Base-by-base conservation (phyloP, 2,113 vertebrate species). In the Dipodomys ordii region DNA sequence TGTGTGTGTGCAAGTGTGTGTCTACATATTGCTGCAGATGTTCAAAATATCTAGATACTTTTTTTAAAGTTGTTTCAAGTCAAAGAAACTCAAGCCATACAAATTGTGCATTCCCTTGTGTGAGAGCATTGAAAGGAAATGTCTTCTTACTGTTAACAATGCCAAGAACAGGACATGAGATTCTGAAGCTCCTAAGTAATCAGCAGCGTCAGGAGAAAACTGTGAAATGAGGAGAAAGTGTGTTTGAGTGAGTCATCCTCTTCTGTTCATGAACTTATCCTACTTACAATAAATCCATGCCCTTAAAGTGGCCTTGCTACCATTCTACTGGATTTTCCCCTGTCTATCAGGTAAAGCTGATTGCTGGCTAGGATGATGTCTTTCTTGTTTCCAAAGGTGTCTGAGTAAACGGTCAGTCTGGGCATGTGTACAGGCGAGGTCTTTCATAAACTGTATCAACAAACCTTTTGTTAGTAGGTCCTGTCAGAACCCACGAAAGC, bases 71-170 rank as follows among this genome's bases (percentile, higher is more conserved):
- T 67, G n/a, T 53, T 71, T 9, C 16, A 74, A 62, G 57, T 91
- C 35, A 69, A 53, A 90, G 73, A 74, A 73, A 28, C 60, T 53
- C 60, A 62, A 53, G 65, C 15, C 30, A 57, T 27, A 25, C 32
- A 73, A 76, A 87, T 13, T 16, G 49, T 76, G 7, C 22, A 20
- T 49, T 32, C 65, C 39, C 30, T 57, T 27, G 16, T 22, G 49
- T 16, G 83, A 64, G 32, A 62, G 49, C 8, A n/a, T 28, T 64
- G 65, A 83, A 76, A 76, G n/a, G 6, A 95, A 90, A 64, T 16
- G 7, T 44, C 35, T 39, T 90, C 96, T 97, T 96, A 97, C 95
- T 25, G 95, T 96, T 15, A 97, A 57, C 76, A 95, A 6, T 25
- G 93, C 88, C 82, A 97, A 83, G 76, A 73, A 93, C 2, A 57